Conservation (phyloP, 2,797 vertebrate genomes). For the Chromobotia macracanthus region DNA sequence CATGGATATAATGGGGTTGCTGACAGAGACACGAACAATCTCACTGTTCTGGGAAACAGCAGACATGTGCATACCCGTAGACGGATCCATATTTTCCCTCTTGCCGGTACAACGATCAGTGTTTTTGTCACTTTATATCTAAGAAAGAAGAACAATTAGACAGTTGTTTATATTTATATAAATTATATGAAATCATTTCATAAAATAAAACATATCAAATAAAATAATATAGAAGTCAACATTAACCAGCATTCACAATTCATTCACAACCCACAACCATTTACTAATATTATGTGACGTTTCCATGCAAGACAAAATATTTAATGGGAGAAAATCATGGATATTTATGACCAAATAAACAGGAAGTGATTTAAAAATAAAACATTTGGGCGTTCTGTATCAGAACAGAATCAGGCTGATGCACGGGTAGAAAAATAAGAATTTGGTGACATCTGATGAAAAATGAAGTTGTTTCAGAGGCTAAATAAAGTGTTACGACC, state of each 20-base stretch:
- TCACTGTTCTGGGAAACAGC: slow-evolving; percentile 48
- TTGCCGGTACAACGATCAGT: slow-evolving; percentile 6
- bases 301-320: no score
- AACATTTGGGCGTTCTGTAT: no score
- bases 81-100: slow-evolving; percentile 54
- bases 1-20: slow-evolving; percentile 61
- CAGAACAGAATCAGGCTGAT: no score
- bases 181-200: neutral
- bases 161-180: neutral
- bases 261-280: neutral
- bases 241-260: neutral
- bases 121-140: slow-evolving; percentile 12
- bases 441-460: no score
- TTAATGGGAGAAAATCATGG: no score
- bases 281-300: neutral
- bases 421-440: no score
- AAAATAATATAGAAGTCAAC: no score
- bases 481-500: neutral
- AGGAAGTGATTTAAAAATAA: no score
- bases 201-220: neutral
- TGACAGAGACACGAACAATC: slow-evolving; percentile 56
- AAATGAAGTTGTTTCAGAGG: no score
- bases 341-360: no score
- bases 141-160: neutral
- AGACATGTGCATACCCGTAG: slow-evolving; percentile 59